These are phyloP conservation scores for Euzophera pinguis DNA, from an alignment of 2,888 invertebrate genomes.

Conservation along the genomic window DNA sequence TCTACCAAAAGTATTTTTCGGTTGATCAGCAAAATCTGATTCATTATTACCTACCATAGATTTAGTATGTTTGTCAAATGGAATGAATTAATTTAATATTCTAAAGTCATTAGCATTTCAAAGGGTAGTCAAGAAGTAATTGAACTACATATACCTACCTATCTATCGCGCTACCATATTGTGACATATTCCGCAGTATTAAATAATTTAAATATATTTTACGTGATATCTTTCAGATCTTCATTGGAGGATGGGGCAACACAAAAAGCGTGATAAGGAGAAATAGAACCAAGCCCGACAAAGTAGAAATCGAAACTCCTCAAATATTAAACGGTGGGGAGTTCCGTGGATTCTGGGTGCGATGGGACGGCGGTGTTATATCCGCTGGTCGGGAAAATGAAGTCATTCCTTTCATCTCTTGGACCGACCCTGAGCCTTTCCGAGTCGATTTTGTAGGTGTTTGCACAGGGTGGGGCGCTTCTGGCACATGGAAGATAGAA, in stretches of 20 bases:
- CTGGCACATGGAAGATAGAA: slow-evolving; percentile 90
- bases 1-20: too few species aligned
- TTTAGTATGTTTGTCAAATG: too few species aligned
- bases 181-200: too few species aligned
- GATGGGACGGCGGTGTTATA: slow-evolving; percentile 85
- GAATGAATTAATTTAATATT: too few species aligned
- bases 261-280: slow-evolving; percentile 90
- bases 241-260: slow-evolving; percentile 94
- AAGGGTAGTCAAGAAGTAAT: too few species aligned
- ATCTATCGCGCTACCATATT: too few species aligned
- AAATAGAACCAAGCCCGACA: slow-evolving; percentile 88
- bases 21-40: too few species aligned
- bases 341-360: slow-evolving; percentile 91
- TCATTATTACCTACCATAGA: too few species aligned
- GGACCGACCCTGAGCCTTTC: slow-evolving; percentile 85
- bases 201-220: too few species aligned
- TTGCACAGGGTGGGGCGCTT: slow-evolving; percentile 93
- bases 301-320: slow-evolving; percentile 85
- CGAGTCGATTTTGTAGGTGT: slow-evolving; percentile 87
- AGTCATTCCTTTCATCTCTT: slow-evolving; percentile 85
- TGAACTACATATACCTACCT: too few species aligned
- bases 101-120: too few species aligned
- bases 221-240: slow-evolving; percentile 71
- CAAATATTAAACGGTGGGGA: slow-evolving; percentile 86
- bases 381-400: slow-evolving; percentile 87